These are phyloP conservation scores for Sciaenops ocellatus DNA, from an alignment of 2,797 vertebrate genomes.

Conservation along the genomic window DNA sequence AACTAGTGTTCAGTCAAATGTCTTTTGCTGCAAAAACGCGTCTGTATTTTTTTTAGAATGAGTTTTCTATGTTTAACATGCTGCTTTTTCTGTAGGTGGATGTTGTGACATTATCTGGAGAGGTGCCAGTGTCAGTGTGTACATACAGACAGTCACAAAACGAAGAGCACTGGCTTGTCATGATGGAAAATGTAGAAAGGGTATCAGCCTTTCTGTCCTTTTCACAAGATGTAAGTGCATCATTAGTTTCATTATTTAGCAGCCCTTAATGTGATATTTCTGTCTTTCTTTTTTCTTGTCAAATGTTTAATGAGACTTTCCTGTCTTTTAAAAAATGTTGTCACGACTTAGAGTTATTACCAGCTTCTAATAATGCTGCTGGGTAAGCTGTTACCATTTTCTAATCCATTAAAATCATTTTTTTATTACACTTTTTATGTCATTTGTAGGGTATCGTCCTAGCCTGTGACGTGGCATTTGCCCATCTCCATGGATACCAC, in stretches of 20 bases:
- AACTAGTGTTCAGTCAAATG: background rate
- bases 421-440: conserved; percentile 33
- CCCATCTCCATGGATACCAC: conserved; percentile 90
- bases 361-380: background rate
- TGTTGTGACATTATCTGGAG: conserved; percentile 78
- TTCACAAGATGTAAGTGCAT: conserved; percentile 84
- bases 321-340: background rate
- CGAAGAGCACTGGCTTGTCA: conserved; percentile 80
- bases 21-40: background rate
- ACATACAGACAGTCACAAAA: conserved; percentile 75
- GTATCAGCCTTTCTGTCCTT: conserved; percentile 88
- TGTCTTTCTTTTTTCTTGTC: background rate
- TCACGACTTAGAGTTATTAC: background rate
- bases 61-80: conserved; percentile 8
- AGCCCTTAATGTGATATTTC: background rate
- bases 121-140: conserved; percentile 90
- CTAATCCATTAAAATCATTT: background rate
- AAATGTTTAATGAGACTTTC: background rate
- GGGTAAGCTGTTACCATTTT: background rate
- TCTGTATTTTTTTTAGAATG: background rate
- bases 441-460: conserved; percentile 87
- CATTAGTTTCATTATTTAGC: background rate
- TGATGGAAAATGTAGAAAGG: conserved; percentile 91
- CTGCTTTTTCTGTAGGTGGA: conserved; percentile 84
- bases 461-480: conserved; percentile 90